Evolutionary conservation across 2,797 vertebrate species (phyloP).

Genomic region (Sarcoramphus papa): DNA sequence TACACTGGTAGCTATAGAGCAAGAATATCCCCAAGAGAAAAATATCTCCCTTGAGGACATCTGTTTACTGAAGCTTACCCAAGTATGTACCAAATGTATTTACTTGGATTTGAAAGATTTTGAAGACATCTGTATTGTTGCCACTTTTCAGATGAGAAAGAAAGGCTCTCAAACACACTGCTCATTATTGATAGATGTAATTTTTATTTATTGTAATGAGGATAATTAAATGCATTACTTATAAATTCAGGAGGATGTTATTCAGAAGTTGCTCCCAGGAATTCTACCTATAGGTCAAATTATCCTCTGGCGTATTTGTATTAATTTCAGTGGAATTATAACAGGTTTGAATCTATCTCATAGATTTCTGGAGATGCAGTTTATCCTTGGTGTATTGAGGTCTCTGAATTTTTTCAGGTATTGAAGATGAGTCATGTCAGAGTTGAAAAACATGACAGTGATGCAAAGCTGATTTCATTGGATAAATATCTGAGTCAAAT

Average conservation of each 20-base stretch:
- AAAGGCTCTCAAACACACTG: not conserved
- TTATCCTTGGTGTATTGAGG: not conserved
- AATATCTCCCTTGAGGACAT: not conserved
- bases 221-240: not conserved
- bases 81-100: not conserved
- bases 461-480: not conserved
- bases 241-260: not conserved
- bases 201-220: not conserved
- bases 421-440: not conserved
- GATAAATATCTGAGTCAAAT: not conserved
- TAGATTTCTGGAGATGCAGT: not conserved
- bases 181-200: not conserved
- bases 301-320: not conserved
- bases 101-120: not conserved
- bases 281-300: not conserved
- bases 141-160: not conserved
- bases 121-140: not conserved
- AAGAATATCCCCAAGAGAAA: not conserved
- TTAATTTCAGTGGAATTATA: not conserved
- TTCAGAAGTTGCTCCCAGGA: not conserved
- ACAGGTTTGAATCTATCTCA: not conserved
- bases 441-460: not conserved
- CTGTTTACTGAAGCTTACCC: not conserved
- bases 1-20: not conserved
- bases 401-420: not conserved